A percentile compares a stretch with the other conserved stretches of the same genome.
phyloP scores from a whole-genome alignment of 2,888 invertebrate genomes.

The Bombylius major region DNA sequence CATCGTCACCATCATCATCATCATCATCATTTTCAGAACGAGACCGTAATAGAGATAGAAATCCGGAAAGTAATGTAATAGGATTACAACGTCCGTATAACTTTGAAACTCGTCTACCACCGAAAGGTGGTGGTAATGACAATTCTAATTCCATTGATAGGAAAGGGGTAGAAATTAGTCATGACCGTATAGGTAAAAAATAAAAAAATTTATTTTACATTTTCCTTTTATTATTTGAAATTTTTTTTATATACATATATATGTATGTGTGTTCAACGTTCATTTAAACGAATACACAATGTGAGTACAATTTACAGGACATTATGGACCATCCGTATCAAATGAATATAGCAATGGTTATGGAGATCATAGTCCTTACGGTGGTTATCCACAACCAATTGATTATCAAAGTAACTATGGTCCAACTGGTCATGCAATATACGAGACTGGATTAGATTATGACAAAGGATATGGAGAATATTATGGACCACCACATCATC shows the following conservation, averaged over 20 bases:
- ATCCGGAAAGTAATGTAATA: background rate
- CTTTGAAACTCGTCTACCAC: background rate
- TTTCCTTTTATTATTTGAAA: too few species aligned
- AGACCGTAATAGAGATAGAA: background rate
- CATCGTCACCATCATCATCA: background rate
- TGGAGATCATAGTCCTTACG: constrained; percentile 14
- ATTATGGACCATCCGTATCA: background rate
- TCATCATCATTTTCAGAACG: background rate
- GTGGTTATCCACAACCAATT: constrained; percentile 17
- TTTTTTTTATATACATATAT: too few species aligned
- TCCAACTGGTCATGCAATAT: background rate
- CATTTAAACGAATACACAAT: too few species aligned
- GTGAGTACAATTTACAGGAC: background rate
- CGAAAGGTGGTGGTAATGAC: background rate
- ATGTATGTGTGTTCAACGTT: too few species aligned
- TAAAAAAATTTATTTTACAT: too few species aligned
- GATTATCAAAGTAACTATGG: constrained; percentile 14
- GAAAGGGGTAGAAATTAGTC: too few species aligned
- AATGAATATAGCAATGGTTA: background rate
- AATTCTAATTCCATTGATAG: background rate
- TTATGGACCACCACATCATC: constrained; percentile 4
- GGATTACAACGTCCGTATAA: background rate
- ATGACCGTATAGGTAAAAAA: too few species aligned
- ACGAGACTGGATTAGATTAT: constrained; percentile 6
- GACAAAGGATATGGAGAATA: constrained; percentile 13